Percentiles rank a stretch among this genome's conserved stretches.
Conservation (phyloP, 2,888 invertebrate genomes). For the Lepidochrysops patricia region DNA sequence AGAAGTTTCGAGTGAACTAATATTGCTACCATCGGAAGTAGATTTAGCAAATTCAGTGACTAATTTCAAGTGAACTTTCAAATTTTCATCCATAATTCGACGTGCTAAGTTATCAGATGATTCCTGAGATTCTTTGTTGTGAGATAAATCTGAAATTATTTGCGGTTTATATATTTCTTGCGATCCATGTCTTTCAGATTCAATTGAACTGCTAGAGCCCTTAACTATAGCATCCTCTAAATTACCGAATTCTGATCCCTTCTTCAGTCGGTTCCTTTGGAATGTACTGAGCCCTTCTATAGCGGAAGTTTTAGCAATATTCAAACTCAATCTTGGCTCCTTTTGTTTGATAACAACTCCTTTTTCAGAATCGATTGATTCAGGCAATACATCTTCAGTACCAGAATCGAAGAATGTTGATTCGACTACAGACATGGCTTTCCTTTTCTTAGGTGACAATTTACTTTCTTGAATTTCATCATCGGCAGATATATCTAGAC, state of each 20-base stretch:
- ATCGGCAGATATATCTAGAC: constrained; percentile 81
- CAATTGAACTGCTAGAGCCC: constrained; percentile 61
- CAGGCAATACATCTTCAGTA: constrained; percentile 55
- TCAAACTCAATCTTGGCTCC: constrained; percentile 73
- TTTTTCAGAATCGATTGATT: constrained; percentile 58
- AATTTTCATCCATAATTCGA: constrained; percentile 65
- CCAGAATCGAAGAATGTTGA: constrained; percentile 59
- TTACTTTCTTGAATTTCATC: constrained; percentile 61
- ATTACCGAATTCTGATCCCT: constrained; percentile 84
- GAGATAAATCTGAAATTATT: constrained; percentile 35
- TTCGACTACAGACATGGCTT: constrained; percentile 75
- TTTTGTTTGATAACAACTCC: constrained; percentile 59
- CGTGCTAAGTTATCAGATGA: constrained; percentile 63
- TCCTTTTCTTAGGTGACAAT: constrained; percentile 77
- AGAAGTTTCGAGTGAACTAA: constrained; percentile 55
- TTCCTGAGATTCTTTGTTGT: constrained; percentile 49
- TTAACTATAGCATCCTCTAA: constrained; percentile 83
- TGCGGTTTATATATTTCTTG: constrained; percentile 34
- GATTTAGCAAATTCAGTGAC: constrained; percentile 68
- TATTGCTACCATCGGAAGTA: constrained; percentile 61
- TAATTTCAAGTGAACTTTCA: constrained; percentile 64
- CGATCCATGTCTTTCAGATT: constrained; percentile 52
- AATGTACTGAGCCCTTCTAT: constrained; percentile 80
- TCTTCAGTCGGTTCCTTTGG: constrained; percentile 80
- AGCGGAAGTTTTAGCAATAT: constrained; percentile 66